Evolutionary conservation across 2,113 vertebrate genomes (phyloP), one percentile per base, ranked within the genome.

Genomic region (Carassius carassius): DNA sequence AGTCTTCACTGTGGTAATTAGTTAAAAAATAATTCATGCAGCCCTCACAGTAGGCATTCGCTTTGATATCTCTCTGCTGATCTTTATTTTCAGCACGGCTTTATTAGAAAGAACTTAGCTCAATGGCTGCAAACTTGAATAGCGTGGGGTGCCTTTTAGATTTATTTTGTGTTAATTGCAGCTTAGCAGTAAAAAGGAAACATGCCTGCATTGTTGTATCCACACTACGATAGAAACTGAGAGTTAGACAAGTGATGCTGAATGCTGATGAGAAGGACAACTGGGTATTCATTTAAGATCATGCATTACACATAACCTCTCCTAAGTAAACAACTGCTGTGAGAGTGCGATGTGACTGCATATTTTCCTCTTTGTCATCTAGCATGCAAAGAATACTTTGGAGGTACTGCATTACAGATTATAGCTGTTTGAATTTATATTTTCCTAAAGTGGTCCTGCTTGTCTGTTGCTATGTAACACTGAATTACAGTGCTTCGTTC

Each of bases 1-100:
- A 75, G 29, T 77, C 54, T 82, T 65, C 83, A 35, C 85, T 44
- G 14, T 65, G 60, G 58, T 86, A 88, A 88, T 87, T 87, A 88
- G 75, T 72, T 76, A 51, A 80, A 82, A 86, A 78, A 86, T 47
- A 72, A 77, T 80, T 70, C 49, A 80, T 73, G 74, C 74, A 37
- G 69, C 37, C 21, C 29, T 37, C 86, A 60, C 81, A 75, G 75
- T 65, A 73, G 78, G 69, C 19, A 41, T 78, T 69, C 58, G 29
- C 85, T 87, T 73, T 81, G 74, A 87, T 73, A 85, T 81, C 32
- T 41, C 49, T 51, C 47, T 9, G 63, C 73, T 19, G 63, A 78
- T 81, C 62, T 47, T 81, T 76, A 78, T 82, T 81, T 83, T 73
- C 81, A 9, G n/a, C 60, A 62, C 35, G 11, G 37, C 81, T 86